Evolutionary conservation across 2,113 vertebrate genomes (phyloP).

Genomic region (cattle (Bos taurus)): DNA sequence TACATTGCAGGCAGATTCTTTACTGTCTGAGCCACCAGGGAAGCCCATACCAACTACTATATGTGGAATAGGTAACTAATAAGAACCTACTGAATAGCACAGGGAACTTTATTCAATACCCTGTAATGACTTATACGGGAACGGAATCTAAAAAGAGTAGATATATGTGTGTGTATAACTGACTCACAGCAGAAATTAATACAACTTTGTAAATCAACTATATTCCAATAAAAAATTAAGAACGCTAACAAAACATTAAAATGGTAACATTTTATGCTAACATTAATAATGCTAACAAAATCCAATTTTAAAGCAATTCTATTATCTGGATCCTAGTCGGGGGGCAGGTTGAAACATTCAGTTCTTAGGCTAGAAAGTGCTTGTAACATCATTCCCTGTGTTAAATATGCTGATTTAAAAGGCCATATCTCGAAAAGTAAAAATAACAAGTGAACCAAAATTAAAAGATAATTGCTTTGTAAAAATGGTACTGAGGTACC

Average conservation of each 20-base stretch:
- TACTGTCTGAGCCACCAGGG: background rate
- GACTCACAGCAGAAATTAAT: background rate
- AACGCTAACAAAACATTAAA: background rate
- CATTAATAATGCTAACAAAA: background rate
- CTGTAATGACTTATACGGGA: background rate
- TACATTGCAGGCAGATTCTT: background rate
- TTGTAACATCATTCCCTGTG: background rate
- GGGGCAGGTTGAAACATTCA: fast-evolving
- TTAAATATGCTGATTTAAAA: background rate
- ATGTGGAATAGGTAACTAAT: background rate
- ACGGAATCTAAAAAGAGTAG: background rate
- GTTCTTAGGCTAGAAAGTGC: background rate
- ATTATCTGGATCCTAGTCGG: background rate
- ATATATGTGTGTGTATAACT: background rate
- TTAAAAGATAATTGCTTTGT: background rate
- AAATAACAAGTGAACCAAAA: background rate
- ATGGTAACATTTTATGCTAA: background rate
- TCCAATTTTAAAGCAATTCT: background rate
- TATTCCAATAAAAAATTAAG: background rate
- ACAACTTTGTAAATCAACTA: background rate
- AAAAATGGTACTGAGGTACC: background rate
- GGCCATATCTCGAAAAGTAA: background rate
- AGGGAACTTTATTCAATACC: background rate
- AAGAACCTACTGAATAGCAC: background rate
- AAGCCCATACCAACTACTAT: background rate